These are phyloP conservation scores for Eumeta japonica DNA, from an alignment of 1,140 invertebrate genomes.

Conservation along the genomic window DNA sequence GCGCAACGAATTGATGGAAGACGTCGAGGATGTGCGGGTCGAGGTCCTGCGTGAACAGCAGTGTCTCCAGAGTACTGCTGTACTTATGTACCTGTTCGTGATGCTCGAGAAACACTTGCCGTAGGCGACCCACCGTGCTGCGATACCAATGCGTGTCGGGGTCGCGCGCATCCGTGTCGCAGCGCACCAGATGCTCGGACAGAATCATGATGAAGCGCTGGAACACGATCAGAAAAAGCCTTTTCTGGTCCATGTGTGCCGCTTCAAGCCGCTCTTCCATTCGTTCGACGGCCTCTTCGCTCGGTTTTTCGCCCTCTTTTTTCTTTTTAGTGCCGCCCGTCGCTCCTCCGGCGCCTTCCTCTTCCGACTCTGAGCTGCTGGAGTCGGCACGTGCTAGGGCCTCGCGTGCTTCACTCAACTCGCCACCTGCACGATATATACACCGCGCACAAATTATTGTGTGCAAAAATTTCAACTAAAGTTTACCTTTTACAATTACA, in stretches of 20 bases:
- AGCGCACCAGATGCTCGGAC: constrained; percentile 91
- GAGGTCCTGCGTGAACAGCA: constrained; percentile 94
- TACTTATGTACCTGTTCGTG: constrained; percentile 98
- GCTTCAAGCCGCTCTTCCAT: constrained; percentile 95
- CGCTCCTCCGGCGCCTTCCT: no score
- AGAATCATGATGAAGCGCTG: constrained; percentile 98
- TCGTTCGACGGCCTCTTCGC: constrained; percentile 85
- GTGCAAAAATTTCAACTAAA: neutral
- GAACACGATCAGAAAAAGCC: constrained; percentile 95
- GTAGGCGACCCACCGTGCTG: constrained; percentile 91
- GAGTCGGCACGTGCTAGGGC: constrained; percentile 74
- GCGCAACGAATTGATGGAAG: constrained; percentile 91
- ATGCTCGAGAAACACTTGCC: constrained; percentile 93
- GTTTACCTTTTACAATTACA: neutral
- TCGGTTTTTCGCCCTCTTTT: constrained; percentile 72
- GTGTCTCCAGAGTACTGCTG: constrained; percentile 88
- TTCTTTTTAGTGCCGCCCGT: constrained; percentile 62
- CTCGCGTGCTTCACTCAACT: constrained; percentile 84
- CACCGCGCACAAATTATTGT: neutral
- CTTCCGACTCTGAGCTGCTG: constrained; percentile 76
- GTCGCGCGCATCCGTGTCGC: constrained; percentile 90
- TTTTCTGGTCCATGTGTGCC: constrained; percentile 94
- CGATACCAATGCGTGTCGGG: constrained; percentile 96
- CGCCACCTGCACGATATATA: constrained; percentile 56
- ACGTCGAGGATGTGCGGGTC: constrained; percentile 95